A percentile compares a stretch with the other conserved stretches of the same genome.
These are phyloP conservation scores for Piprites chloris DNA, from an alignment of 2,113 vertebrate genomes.

Conservation along the genomic window DNA sequence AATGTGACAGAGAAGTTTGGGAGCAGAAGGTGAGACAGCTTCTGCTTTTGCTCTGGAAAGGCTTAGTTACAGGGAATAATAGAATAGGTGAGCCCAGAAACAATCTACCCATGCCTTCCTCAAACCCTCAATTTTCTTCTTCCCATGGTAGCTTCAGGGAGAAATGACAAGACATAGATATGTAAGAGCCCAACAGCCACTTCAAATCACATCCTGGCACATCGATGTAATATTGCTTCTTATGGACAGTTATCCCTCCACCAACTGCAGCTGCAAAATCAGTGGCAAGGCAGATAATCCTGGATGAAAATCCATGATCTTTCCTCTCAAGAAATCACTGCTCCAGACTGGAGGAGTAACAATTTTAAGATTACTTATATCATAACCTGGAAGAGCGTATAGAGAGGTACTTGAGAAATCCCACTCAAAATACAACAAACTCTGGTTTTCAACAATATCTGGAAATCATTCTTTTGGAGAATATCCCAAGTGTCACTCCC, in stretches of 20 bases:
- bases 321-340: not conserved
- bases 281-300: not conserved
- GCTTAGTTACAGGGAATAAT: not conserved
- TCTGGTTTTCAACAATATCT: not conserved
- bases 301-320: not conserved
- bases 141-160: not conserved
- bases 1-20: not conserved
- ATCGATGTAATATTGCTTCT: not conserved
- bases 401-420: not conserved
- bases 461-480: not conserved
- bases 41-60: not conserved
- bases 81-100: not conserved
- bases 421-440: not conserved
- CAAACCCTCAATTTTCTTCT: not conserved
- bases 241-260: not conserved
- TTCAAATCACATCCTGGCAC: not conserved
- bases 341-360: not conserved
- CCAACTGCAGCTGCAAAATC: not conserved
- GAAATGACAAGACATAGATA: not conserved
- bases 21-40: not conserved
- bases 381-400: fast-evolving
- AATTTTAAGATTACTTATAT: not conserved
- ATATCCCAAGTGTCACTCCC: not conserved
- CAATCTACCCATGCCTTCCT: not conserved
- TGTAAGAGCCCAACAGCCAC: not conserved